Conservation (phyloP, 2,113 vertebrate species). For the Oreotrochilus melanogaster region DNA sequence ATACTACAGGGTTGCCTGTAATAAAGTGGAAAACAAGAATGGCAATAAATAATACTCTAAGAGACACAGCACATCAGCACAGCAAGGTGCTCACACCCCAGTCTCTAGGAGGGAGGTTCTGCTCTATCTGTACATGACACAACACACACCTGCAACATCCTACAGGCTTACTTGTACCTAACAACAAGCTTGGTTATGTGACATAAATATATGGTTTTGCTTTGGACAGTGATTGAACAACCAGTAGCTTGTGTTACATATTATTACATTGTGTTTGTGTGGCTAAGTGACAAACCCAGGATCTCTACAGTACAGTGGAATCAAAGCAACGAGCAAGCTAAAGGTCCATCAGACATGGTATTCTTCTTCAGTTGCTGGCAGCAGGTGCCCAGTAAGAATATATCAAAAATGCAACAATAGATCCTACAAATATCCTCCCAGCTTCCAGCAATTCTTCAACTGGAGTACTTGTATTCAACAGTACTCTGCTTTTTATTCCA, state of each 20-base stretch:
- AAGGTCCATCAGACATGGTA: not conserved
- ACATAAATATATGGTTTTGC: too few species aligned
- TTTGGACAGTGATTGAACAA: not conserved
- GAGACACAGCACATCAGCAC: not conserved
- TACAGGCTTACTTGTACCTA: not conserved
- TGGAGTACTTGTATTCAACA: not conserved
- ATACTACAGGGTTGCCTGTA: not conserved
- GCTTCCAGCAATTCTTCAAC: not conserved
- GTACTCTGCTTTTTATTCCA: fast-evolving
- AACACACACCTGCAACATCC: not conserved
- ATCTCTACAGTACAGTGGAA: fast-evolving
- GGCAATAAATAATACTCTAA: not conserved
- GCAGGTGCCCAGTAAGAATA: not conserved
- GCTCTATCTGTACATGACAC: not conserved
- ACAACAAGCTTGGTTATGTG: too few species aligned
- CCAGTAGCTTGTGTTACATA: too few species aligned
- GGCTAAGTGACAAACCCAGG: not conserved
- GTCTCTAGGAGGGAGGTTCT: not conserved
- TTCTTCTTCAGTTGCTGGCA: not conserved
- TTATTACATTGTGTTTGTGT: fast-evolving
- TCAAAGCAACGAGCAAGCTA: not conserved
- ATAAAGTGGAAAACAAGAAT: not conserved
- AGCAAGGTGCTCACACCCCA: not conserved
- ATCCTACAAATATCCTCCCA: not conserved
- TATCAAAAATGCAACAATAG: not conserved